phyloP scores from a whole-genome alignment of 2,797 vertebrate genomes.

The Chromis chromis region DNA sequence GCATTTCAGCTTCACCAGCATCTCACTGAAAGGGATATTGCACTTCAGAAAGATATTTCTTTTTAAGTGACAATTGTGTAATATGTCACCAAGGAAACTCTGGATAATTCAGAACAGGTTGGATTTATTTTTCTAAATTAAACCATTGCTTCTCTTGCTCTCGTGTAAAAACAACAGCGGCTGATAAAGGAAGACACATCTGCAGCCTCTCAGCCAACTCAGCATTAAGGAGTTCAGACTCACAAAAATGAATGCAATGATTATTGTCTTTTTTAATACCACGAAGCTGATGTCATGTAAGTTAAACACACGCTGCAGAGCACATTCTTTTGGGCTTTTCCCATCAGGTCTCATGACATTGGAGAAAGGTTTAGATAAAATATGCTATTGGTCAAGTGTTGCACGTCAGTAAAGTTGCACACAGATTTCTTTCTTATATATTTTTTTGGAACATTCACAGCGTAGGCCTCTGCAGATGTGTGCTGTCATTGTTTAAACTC shows the following conservation, averaged over 20 bases:
- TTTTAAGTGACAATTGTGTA: neutral
- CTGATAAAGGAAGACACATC: neutral
- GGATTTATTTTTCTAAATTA: neutral
- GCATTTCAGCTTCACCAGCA: too few species aligned
- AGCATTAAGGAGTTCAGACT: too few species aligned
- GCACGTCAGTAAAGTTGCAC: neutral
- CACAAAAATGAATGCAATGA: too few species aligned
- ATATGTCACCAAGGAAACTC: neutral
- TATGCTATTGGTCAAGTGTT: neutral
- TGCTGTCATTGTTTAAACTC: constrained; percentile 22
- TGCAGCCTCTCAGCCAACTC: neutral
- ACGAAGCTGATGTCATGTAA: neutral
- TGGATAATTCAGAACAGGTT: neutral
- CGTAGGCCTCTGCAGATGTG: neutral
- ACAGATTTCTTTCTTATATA: too few species aligned
- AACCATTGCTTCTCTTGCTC: neutral
- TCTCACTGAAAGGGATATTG: too few species aligned
- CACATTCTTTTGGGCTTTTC: too few species aligned
- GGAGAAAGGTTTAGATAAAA: neutral
- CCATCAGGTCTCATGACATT: neutral
- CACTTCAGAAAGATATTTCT: too few species aligned
- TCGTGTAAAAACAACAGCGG: neutral
- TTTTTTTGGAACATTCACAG: too few species aligned
- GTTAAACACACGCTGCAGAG: too few species aligned
- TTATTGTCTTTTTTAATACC: neutral